Base-by-base conservation (phyloP, 2,888 invertebrate genomes). In the Papilio gigon region DNA sequence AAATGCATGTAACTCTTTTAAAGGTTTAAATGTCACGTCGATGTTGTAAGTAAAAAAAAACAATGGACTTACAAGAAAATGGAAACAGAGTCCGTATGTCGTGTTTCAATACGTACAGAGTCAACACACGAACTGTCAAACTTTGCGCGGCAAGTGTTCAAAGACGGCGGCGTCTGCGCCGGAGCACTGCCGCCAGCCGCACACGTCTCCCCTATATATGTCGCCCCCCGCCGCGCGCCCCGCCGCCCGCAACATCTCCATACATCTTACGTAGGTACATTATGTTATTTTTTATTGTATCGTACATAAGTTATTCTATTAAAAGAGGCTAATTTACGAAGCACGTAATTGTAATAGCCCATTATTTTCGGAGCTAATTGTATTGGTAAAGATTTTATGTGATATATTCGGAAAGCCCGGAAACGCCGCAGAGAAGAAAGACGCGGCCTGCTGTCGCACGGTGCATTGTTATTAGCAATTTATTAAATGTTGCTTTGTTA, bases 151-250 rank as follows among this genome's bases (percentile, higher is more conserved):
- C 68, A 71, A 71, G 70, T 50, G 25, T 50, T 50, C 37, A 70
- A 69, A 68, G 56, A 72, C 65, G 70, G 70, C 67, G 66, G 66
- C 72, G 74, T 72, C 73, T 75, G 78, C 75, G 74, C 76, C 72
- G 68, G 65, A 74, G 81, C 80, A 84, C 84, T 85, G 82, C 76
- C 80, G 79, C 72, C 71, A 72, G 66, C 68, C 73, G 72, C 75
- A 75, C 67, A 11, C 86, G 80, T 83, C 85, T 80, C 78, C 79
- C 71, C 81, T 88, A 81, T 88, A 88, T 88, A 87, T 80, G 79
- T 73, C 69, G 71, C 53, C 76, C 87, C 88, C 87, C 85, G 80
- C 84, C 85, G 80, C 84, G 81, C 74, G 71, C 70, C 73, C 67
- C 17, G n/a, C 44, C 44, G 2, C 47, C 22, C 47, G 47, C 4